phyloP scores from a whole-genome alignment of 2,797 vertebrate species.

The Geotrypetes seraphini region DNA sequence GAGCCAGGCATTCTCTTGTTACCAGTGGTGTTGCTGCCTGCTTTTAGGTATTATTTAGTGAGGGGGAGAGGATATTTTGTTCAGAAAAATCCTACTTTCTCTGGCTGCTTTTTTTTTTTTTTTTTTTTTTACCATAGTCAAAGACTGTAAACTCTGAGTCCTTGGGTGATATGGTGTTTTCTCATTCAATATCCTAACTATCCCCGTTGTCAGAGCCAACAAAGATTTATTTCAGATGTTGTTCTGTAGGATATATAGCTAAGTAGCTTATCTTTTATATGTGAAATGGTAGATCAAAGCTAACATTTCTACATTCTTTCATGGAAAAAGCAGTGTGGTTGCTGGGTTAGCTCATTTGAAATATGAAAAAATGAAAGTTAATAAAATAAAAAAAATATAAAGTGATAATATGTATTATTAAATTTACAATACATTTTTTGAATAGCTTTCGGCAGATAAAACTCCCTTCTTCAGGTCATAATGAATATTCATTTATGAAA shows the following conservation, averaged over 20 bases:
- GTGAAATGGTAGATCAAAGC: not conserved
- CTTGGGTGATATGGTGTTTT: constrained; percentile 1
- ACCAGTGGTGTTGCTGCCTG: constrained; percentile 11
- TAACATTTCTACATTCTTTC: not conserved
- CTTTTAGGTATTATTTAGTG: constrained; percentile 14
- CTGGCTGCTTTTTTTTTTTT: constrained; percentile 17
- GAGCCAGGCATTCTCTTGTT: constrained; percentile 17
- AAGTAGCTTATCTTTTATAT: not conserved
- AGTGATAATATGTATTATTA: too few species aligned
- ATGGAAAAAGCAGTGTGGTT: too few species aligned
- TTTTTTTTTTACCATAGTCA: constrained; percentile 10
- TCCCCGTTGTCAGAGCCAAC: too few species aligned
- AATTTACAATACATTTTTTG: too few species aligned
- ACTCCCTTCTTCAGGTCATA: not conserved
- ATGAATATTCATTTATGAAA: too few species aligned
- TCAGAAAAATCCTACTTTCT: constrained; percentile 8
- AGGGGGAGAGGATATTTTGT: constrained; percentile 16
- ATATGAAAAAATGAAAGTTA: too few species aligned
- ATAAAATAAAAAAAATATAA: too few species aligned
- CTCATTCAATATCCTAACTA: too few species aligned
- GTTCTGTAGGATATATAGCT: not conserved
- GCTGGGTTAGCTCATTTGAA: not conserved
- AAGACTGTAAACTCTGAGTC: constrained; percentile 3
- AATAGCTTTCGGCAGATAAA: too few species aligned
- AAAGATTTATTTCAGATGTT: not conserved